Conservation (phyloP, 1,140 invertebrate species). For the Cyphomyrmex costatus region DNA sequence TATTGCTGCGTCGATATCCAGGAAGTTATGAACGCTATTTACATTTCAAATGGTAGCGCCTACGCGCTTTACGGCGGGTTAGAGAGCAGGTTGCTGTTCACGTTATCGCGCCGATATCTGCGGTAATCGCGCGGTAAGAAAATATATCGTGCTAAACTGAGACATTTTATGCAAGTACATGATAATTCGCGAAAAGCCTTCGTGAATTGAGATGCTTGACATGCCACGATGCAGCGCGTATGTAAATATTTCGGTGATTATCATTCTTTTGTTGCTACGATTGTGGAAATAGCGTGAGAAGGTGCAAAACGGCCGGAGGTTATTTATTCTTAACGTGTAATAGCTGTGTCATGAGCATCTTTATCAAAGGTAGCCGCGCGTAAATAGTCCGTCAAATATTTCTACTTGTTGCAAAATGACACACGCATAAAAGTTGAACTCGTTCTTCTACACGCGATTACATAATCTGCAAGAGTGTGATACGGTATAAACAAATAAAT, state of each 20-base stretch:
- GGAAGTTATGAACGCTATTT: conserved; percentile 49
- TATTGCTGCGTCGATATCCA: conserved; percentile 38
- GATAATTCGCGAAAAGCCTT: conserved; percentile 37
- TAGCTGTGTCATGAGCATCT: conserved; percentile 18
- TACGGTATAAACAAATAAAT: not conserved
- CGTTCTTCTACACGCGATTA: not conserved
- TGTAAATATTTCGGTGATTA: conserved; percentile 51
- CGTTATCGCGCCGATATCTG: conserved; percentile 41
- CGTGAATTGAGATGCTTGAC: conserved; percentile 34
- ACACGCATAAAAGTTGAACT: not conserved
- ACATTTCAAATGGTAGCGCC: conserved; percentile 55
- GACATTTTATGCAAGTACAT: conserved; percentile 41
- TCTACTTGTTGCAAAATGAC: not conserved
- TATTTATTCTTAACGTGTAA: conserved; percentile 40
- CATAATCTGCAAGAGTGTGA: not conserved
- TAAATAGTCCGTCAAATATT: conserved; percentile 14
- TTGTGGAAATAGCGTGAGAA: conserved; percentile 23
- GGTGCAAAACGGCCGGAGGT: not conserved
- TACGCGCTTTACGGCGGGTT: conserved; percentile 36
- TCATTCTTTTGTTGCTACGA: conserved; percentile 37
- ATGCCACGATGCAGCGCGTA: conserved; percentile 1
- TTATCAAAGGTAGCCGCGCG: not conserved
- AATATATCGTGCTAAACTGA: conserved; percentile 38
- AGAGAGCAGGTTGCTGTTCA: conserved; percentile 27
- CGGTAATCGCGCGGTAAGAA: conserved; percentile 47